These are phyloP conservation scores for Phylloscopus collybita DNA, from an alignment of 2,797 vertebrate species.

Conservation along the genomic window DNA sequence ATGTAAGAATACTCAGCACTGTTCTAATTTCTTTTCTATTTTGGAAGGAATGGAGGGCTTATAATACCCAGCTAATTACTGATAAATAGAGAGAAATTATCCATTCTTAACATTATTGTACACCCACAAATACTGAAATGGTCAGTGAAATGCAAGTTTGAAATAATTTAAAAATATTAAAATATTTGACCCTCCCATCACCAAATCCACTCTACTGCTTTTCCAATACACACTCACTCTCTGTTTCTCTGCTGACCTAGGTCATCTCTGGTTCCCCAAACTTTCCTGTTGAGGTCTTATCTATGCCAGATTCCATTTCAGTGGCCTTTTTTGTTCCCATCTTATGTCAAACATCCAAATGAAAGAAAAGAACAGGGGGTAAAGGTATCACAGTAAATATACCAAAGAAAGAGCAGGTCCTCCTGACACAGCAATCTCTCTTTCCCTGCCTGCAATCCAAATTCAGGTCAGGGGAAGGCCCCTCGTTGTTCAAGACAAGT, in stretches of 20 bases:
- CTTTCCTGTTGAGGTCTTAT: neutral
- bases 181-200: neutral
- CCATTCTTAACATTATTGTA: neutral
- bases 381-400: neutral
- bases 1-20: neutral
- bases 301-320: neutral
- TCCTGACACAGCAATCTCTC: neutral
- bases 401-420: neutral
- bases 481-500: rapidly evolving
- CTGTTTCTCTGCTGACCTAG: neutral
- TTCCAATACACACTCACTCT: neutral
- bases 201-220: neutral
- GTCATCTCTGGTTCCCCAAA: neutral
- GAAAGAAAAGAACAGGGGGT: rapidly evolving
- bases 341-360: neutral
- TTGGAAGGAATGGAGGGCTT: neutral
- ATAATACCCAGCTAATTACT: neutral
- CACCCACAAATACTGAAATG: neutral
- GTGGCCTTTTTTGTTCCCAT: neutral
- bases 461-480: neutral
- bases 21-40: neutral
- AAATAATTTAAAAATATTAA: neutral
- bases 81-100: neutral
- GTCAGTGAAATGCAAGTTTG: neutral
- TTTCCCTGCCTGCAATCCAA: neutral